Evolutionary conservation across 1,140 invertebrate species (phyloP).

Genomic region (Lepidurus packardi): DNA sequence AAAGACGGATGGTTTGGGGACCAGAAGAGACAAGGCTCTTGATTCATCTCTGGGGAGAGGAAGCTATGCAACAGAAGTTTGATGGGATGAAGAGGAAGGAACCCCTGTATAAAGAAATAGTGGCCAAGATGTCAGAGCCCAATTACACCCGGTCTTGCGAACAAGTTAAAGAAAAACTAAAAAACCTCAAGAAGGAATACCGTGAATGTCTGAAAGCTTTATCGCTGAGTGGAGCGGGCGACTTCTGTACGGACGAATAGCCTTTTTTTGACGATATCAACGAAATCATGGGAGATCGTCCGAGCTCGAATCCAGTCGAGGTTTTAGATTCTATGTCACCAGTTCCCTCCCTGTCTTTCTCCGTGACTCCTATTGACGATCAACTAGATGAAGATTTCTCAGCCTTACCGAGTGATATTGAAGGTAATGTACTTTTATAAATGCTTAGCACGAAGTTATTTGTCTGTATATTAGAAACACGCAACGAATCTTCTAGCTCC

Average conservation of each 20-base stretch:
- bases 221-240: neutral
- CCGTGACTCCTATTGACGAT: neutral
- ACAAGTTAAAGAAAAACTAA: too few species aligned
- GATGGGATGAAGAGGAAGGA: too few species aligned
- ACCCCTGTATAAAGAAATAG: too few species aligned
- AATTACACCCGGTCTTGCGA: too few species aligned
- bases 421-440: neutral
- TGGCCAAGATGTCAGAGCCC: too few species aligned
- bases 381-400: neutral
- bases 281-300: neutral
- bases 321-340: neutral
- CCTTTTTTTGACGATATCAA: neutral
- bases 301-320: neutral
- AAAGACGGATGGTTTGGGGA: too few species aligned
- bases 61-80: too few species aligned
- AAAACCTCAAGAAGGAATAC: constrained; percentile 1
- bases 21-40: too few species aligned
- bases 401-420: neutral
- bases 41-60: too few species aligned
- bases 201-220: neutral
- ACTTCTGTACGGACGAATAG: neutral
- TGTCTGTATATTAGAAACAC: constrained; percentile 6
- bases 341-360: neutral
- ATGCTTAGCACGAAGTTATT: neutral
- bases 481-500: neutral